A percentile compares a stretch with the other conserved stretches of the same genome.
These are phyloP conservation scores for Lagodon rhomboides DNA, from an alignment of 2,797 vertebrate genomes.

Conservation along the genomic window DNA sequence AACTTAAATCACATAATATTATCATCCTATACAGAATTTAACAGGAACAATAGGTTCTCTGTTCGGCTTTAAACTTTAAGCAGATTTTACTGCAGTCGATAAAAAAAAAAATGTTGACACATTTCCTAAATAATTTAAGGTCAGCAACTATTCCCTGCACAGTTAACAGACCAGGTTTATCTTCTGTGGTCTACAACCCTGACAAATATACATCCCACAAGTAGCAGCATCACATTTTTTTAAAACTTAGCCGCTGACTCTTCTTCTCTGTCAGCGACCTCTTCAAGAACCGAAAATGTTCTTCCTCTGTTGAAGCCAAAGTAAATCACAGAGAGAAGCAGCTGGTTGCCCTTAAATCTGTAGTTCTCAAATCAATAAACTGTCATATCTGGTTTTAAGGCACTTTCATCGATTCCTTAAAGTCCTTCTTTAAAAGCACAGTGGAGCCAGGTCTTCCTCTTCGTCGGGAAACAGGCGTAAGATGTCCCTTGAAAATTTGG, in stretches of 20 bases:
- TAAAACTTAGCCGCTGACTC: not conserved
- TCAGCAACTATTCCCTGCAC: conserved; percentile 43
- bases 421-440: conserved; percentile 69
- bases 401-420: not conserved
- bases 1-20: conserved; percentile 41
- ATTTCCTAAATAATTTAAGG: conserved; percentile 17
- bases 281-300: conserved; percentile 9
- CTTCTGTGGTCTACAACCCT: conserved; percentile 10
- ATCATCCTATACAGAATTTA: conserved; percentile 1
- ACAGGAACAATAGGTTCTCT: conserved; percentile 14
- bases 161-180: conserved; percentile 28
- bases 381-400: not conserved
- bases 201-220: conserved; percentile 35
- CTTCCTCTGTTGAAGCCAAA: conserved; percentile 14
- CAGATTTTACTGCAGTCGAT: conserved; percentile 39
- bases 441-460: conserved; percentile 80
- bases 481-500: conserved; percentile 81
- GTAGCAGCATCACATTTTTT: conserved; percentile 57
- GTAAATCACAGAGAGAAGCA: not conserved
- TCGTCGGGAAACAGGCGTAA: conserved; percentile 77
- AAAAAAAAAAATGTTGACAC: conserved; percentile 12
- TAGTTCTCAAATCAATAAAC: not conserved
- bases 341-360: not conserved
- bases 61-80: conserved; percentile 36
- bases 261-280: conserved; percentile 9